phyloP scores from a whole-genome alignment of 1,140 invertebrate species.

The Microplitis mediator region DNA sequence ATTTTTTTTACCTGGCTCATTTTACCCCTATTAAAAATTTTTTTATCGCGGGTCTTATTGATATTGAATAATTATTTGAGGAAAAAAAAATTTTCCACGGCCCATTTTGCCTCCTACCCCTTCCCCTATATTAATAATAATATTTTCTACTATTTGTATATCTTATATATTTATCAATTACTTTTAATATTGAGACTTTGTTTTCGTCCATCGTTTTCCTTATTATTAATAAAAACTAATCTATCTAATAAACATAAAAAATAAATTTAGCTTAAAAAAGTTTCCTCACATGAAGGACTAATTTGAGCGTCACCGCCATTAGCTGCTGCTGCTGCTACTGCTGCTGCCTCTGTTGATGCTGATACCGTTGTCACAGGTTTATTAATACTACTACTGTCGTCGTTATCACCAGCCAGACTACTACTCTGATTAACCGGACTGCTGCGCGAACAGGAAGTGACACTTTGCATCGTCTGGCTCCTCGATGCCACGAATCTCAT shows the following conservation, averaged over 20 bases:
- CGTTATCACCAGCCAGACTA: slow-evolving; percentile 25
- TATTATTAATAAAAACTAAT: not conserved
- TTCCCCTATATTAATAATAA: no score
- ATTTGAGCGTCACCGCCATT: slow-evolving; percentile 48
- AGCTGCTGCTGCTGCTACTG: slow-evolving; percentile 54
- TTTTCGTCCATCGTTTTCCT: not conserved
- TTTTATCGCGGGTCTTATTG: no score
- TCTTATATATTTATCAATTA: no score
- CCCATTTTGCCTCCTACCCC: no score
- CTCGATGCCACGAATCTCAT: slow-evolving; percentile 57
- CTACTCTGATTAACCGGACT: slow-evolving; percentile 51
- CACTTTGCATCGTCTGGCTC: slow-evolving; percentile 63
- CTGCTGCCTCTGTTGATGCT: not conserved
- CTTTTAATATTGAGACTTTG: not conserved
- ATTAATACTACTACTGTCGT: not conserved
- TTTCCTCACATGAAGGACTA: slow-evolving; percentile 58
- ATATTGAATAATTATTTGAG: no score
- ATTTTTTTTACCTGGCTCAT: no score
- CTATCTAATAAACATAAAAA: not conserved
- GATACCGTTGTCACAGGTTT: no score
- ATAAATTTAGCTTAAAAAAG: slow-evolving; percentile 55
- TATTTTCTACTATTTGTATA: no score
- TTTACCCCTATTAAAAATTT: no score
- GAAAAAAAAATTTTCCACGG: no score
- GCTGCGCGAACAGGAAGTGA: slow-evolving; percentile 58